Evolutionary conservation across 2,797 vertebrate species (phyloP), one percentile per base, ranked within the genome.

Genomic region (Acanthurus tractus): DNA sequence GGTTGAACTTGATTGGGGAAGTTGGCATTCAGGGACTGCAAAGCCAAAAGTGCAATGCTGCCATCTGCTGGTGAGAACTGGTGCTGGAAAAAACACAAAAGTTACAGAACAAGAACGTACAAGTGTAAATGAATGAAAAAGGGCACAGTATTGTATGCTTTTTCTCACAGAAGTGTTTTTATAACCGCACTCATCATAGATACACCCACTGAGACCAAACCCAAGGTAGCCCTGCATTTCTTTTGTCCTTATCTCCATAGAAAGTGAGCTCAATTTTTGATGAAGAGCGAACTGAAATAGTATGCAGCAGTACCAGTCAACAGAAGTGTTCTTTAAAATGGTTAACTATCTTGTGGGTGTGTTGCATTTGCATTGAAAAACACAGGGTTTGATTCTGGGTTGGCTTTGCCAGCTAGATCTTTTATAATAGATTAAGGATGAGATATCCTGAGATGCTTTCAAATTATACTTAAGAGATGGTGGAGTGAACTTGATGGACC

Each of bases 11-110:
- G 2, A n/a, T 6, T 6, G 7, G 7, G 14, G 2, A 25, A 7
- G 52, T 7, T 23, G 20, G 15, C 13, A 3, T 0, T n/a, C 8
- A n/a, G 2, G 1, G 18, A 15, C 20, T 46, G 57, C 20, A 29
- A 8, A 42, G 34, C 6, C 5, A 54, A 53, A 64, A 72, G 75
- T 65, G 14, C 88, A 84, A 86, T 78, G 79, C 73, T 79, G 69
- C 90, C 83, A 76, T 54, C 91, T 93, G 73, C 75, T 89, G 91
- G 86, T 1, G 2, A 8, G 13, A 58, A 14, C 2, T 15, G 18
- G 40, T 63, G 53, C 29, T 34, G 23, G 12, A n/a, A 53, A 49
- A 49, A 15, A 46, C 6, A 50, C 1, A n/a, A 52, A 70, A 8
- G 29, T 34, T 7, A 34, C 29, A n/a, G 8, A 36, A 42, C 4